Evolutionary conservation across 2,888 invertebrate species (phyloP).

Genomic region (Orthosia cruda): DNA sequence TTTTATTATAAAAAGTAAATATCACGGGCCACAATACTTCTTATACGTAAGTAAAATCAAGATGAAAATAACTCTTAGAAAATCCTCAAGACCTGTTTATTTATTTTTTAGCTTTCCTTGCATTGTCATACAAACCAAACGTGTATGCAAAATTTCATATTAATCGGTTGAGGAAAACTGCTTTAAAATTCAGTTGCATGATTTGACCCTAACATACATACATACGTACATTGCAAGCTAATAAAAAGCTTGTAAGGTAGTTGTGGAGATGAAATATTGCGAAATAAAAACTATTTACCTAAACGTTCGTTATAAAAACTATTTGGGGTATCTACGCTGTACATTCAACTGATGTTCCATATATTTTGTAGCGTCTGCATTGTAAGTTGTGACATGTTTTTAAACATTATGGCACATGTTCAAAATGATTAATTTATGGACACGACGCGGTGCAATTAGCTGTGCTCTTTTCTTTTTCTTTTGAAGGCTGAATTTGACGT

Average conservation of each 20-base stretch:
- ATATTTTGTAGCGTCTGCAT: constrained; percentile 40
- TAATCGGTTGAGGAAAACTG: no score
- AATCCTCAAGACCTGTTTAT: neutral
- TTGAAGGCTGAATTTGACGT: constrained; percentile 36
- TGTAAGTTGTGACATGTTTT: constrained; percentile 67
- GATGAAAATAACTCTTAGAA: constrained; percentile 21
- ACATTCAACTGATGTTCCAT: constrained; percentile 64
- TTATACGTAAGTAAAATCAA: constrained; percentile 3
- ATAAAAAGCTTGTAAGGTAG: no score
- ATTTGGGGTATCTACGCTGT: constrained; percentile 49
- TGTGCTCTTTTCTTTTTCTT: constrained; percentile 31
- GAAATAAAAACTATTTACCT: constrained; percentile 12
- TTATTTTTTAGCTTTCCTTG: no score
- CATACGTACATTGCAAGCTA: no score
- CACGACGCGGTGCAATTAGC: constrained; percentile 35
- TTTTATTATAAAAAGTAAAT: constrained; percentile 4
- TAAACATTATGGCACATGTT: constrained; percentile 63
- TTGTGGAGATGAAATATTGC: constrained; percentile 24
- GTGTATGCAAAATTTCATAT: no score
- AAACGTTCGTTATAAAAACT: constrained; percentile 20
- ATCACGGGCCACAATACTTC: neutral
- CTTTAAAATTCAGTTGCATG: no score
- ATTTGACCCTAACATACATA: no score
- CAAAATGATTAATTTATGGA: constrained; percentile 65
- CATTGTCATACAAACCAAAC: no score